Evolutionary conservation across 2,888 invertebrate genomes (phyloP), one percentile per base, ranked within the genome.

Genomic region (Agriopis marginaria): DNA sequence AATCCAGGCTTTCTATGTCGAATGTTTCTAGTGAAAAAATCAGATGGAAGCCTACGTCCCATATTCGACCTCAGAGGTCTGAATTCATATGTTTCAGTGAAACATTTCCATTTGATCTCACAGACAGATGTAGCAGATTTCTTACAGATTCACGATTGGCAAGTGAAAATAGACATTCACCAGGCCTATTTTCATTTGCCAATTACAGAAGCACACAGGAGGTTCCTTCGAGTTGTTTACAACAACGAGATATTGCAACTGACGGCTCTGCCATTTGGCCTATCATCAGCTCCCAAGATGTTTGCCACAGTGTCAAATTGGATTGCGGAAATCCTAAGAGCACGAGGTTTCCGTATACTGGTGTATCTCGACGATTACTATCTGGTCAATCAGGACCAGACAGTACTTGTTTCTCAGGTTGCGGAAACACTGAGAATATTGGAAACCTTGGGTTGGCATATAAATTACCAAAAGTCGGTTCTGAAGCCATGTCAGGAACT

Each of bases 401-500:
- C 47, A 9, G 11, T 10, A 11, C 47, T 47, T 10, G 5, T 5
- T 9, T 9, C 5, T 47, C 47, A 47, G 12, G 47, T 47, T 11
- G 8, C 47, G 12, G 47, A 47, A 11, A 47, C 47, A 5, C 11
- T 47, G 12, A 9, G 11, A 10, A 47, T 47, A 5, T 47, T 47
- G 11, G 11, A 47, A 1, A 47, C 1, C 12, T 2, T 47, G 1
- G 14, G 14, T 14, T 49, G 49, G 49, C 49, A 49, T 8, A n/a
- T 49, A 14, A 49, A 49, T 49, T 8, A 49, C 49, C n/a, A 49
- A 49, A 49, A 49, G 14, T 49, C 49, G 0, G 49, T 49, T n/a
- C n/a, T 49, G 49, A 49, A n/a, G 14, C 49, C 49, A n/a, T n/a
- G n/a, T 14, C 49, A 49, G n/a, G 49, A 49, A 14, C n/a, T 49